A percentile compares a stretch with the other conserved stretches of the same genome.
These are phyloP conservation scores for Anagrus nilaparvatae DNA, from an alignment of 1,140 invertebrate species.

Conservation along the genomic window DNA sequence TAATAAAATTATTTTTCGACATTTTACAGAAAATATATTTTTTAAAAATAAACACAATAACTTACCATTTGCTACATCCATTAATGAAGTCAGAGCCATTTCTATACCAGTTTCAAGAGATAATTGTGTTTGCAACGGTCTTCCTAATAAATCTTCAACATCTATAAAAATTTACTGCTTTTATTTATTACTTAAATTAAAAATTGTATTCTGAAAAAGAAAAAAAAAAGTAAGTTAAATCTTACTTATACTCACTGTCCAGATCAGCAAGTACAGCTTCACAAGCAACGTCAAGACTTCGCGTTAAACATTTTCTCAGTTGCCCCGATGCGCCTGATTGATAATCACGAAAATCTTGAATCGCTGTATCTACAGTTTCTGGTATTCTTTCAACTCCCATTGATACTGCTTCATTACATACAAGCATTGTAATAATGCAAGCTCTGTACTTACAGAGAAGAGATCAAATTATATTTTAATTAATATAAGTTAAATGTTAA, in stretches of 20 bases:
- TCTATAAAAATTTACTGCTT: conserved; percentile 49
- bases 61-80: conserved; percentile 51
- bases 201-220: background rate
- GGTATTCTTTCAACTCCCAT: conserved; percentile 44
- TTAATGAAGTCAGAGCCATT: conserved; percentile 48
- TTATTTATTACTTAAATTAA: too few species aligned
- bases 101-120: conserved; percentile 56
- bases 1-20: conserved; percentile 4
- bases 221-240: too few species aligned
- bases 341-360: conserved; percentile 50
- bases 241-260: conserved; percentile 49
- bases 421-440: conserved; percentile 45
- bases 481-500: background rate
- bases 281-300: conserved; percentile 48
- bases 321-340: conserved; percentile 47
- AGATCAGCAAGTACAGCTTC: conserved; percentile 50
- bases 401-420: conserved; percentile 48
- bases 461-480: background rate
- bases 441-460: conserved; percentile 22
- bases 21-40: background rate
- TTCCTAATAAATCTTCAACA: conserved; percentile 52
- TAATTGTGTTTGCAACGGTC: conserved; percentile 53
- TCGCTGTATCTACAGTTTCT: conserved; percentile 41
- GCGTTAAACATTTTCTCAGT: conserved; percentile 48
- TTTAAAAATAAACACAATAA: background rate